These are phyloP conservation scores for Eciton burchellii DNA, from an alignment of 1,140 invertebrate species.

Conservation along the genomic window DNA sequence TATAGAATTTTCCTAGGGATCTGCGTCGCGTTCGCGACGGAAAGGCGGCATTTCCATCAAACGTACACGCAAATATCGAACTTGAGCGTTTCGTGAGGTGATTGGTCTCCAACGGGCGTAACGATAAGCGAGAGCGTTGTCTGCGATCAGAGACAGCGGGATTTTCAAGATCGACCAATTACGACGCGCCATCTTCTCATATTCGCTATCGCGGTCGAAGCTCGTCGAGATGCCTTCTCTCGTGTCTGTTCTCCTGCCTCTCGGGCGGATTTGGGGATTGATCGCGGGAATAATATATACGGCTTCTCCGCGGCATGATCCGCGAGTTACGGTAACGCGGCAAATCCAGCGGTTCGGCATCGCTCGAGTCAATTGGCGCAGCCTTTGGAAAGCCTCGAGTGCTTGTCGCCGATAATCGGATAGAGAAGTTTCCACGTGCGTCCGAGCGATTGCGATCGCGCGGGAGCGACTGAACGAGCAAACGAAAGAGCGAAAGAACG, in stretches of 20 bases:
- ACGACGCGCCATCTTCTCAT: too few species aligned
- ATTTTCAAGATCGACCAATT: too few species aligned
- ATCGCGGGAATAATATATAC: constrained; percentile 35
- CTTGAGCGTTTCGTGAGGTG: too few species aligned
- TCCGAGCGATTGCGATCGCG: constrained; percentile 11
- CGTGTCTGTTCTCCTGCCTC: not conserved
- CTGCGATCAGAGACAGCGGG: too few species aligned
- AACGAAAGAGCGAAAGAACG: not conserved
- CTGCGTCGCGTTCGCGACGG: too few species aligned
- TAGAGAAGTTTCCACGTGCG: constrained; percentile 45
- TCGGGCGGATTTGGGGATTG: not conserved
- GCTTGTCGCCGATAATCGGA: constrained; percentile 51
- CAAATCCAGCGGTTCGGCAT: constrained; percentile 3
- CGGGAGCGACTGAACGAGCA: too few species aligned
- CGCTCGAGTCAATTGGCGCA: constrained; percentile 26
- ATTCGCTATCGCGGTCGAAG: too few species aligned
- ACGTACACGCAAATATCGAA: too few species aligned
- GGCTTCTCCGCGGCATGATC: constrained; percentile 14
- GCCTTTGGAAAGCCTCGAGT: constrained; percentile 45
- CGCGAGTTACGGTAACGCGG: not conserved
- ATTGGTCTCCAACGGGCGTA: too few species aligned
- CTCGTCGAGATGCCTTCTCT: not conserved
- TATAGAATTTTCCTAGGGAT: too few species aligned
- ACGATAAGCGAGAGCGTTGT: too few species aligned
- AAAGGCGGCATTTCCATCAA: too few species aligned